Base-by-base conservation (phyloP, 1,140 invertebrate species). In the Drosophila insularis region DNA sequence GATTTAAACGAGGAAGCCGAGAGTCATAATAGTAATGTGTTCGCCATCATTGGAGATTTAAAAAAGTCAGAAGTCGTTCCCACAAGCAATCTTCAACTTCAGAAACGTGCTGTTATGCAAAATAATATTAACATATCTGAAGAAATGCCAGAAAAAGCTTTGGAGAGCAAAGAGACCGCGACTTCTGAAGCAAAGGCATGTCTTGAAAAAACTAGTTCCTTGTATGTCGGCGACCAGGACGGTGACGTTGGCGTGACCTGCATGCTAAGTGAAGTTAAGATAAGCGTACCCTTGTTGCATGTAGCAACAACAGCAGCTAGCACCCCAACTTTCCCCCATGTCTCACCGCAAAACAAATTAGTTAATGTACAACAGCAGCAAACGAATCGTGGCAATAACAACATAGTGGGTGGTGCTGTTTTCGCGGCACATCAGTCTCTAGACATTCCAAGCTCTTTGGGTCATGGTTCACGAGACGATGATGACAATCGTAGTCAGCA, bases 401-500 rank as follows among this genome's bases (percentile, higher is more conserved):
- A 39, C 11, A 59, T n/a, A 11, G 17, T n/a, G 11, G 39, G 31
- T n/a, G 32, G 32, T 3, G 66, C 14, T 37, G 21, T 40, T n/a
- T 64, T 54, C 62, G 46, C 21, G 23, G 39, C 94, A 91, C 96
- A 96, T 76, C 74, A 96, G 84, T 96, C 96, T 46, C 93, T 97
- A 35, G 96, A 97, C 92, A 96, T 97, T 72, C 96, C 96, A 5
- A 93, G 92, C 2, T 55, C 31, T 56, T 93, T 93, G 61, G 56
- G 61, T 6, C 73, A 60, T 31, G 63, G 71, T 13, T 65, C 23
- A 2, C 94, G 95, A 50, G 95, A 96, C 71, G 96, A 97, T 71
- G 97, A 98, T 63, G 97, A 97, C 81, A 97, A 95, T 74, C 93
- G 95, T 66, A 97, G 96, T 90, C 97, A 96, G 2, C 96, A 97